A percentile compares a stretch with the other conserved stretches of the same genome.
These are phyloP conservation scores for Drosophila meridiana DNA, from an alignment of 2,888 invertebrate genomes.

Conservation along the genomic window DNA sequence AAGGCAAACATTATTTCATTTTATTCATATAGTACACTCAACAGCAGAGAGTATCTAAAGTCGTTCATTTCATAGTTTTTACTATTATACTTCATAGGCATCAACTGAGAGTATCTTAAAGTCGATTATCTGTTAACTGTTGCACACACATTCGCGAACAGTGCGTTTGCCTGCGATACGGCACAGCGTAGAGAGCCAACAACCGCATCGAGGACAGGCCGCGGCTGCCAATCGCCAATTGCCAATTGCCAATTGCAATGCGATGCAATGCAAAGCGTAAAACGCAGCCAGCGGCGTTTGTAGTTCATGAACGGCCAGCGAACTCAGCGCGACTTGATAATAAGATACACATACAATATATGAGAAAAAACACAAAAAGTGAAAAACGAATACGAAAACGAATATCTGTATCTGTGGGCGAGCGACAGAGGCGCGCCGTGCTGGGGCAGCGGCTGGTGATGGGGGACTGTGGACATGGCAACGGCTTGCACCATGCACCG, in stretches of 20 bases:
- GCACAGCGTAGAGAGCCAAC: constrained; percentile 64
- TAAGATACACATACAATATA: constrained; percentile 57
- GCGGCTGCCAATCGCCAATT: constrained; percentile 21
- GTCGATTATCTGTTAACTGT: constrained; percentile 20
- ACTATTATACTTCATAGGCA: not conserved
- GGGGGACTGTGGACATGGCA: constrained; percentile 24
- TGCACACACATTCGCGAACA: constrained; percentile 14
- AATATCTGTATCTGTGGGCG: constrained; percentile 17
- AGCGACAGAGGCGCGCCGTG: constrained; percentile 3
- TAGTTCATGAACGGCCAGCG: constrained; percentile 77
- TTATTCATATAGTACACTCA: not conserved
- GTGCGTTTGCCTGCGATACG: constrained; percentile 61
- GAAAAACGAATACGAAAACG: constrained; percentile 20
- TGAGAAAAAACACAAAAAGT: constrained; percentile 10
- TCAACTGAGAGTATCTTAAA: constrained; percentile 34
- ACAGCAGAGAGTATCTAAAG: not conserved
- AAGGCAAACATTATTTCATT: too few species aligned
- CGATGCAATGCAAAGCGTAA: constrained; percentile 55
- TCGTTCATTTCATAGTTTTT: not conserved
- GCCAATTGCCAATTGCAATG: constrained; percentile 25
- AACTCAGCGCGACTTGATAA: constrained; percentile 67
- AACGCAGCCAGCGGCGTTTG: constrained; percentile 72
- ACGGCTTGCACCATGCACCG: constrained; percentile 62
- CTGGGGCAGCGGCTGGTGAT: not conserved
- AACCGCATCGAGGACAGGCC: constrained; percentile 71